Evolutionary conservation across 2,113 vertebrate species (phyloP).

Genomic region (Melanostigma gelatinosum): DNA sequence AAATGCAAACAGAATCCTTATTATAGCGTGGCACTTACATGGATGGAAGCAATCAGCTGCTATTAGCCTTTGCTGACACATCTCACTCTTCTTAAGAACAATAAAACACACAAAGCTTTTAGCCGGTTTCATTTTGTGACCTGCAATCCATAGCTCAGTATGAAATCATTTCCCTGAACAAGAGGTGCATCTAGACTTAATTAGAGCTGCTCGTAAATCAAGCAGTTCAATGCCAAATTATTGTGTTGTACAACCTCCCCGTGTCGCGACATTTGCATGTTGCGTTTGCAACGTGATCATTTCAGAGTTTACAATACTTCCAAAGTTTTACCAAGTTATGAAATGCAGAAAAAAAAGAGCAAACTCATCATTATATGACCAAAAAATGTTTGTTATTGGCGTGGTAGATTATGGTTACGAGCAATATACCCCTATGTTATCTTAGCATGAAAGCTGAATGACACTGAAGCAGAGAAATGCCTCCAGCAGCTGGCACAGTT

Average conservation of each 20-base stretch:
- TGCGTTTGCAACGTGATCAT: constrained; percentile 15
- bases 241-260: constrained; percentile 39
- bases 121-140: constrained; percentile 39
- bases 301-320: constrained; percentile 10
- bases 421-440: background rate
- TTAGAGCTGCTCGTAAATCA: constrained; percentile 44
- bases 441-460: background rate
- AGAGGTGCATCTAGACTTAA: constrained; percentile 50
- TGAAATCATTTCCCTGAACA: constrained; percentile 41
- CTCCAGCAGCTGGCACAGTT: constrained; percentile 6
- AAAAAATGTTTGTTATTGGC: constrained; percentile 15
- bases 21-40: constrained; percentile 53
- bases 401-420: background rate
- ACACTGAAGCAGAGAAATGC: constrained; percentile 3
- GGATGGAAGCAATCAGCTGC: constrained; percentile 77
- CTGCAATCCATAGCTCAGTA: constrained; percentile 37
- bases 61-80: constrained; percentile 67
- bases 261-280: constrained; percentile 43
- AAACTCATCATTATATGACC: background rate
- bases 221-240: constrained; percentile 45
- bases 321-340: constrained; percentile 2
- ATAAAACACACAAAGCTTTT: constrained; percentile 50
- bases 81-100: constrained; percentile 62
- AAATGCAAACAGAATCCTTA: constrained; percentile 61
- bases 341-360: background rate